A percentile compares a stretch with the other conserved stretches of the same genome.
Evolutionary conservation across 2,113 vertebrate species (phyloP).

Genomic region (Plecotus auritus): DNA sequence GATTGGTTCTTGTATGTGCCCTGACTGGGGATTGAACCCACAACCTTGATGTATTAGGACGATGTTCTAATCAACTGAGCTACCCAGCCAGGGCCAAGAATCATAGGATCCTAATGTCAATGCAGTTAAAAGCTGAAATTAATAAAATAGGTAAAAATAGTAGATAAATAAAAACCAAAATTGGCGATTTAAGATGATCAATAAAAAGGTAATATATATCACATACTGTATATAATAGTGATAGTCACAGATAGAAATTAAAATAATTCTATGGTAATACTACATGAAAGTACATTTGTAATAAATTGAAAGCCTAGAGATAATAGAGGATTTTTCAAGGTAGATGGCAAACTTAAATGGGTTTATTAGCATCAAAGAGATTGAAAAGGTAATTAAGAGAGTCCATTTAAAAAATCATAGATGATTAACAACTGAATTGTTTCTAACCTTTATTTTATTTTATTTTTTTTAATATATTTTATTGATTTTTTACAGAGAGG

Average conservation of each 20-base stretch:
- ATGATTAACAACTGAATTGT: neutral
- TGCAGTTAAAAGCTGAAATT: neutral
- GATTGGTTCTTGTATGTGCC: neutral
- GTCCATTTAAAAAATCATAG: neutral
- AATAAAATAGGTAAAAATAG: neutral
- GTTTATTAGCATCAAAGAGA: slow-evolving; percentile 2
- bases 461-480: no score
- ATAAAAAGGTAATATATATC: neutral
- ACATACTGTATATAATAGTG: neutral
- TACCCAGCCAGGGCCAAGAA: neutral
- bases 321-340: neutral
- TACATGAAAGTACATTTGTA: neutral
- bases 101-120: neutral
- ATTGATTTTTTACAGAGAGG: no score
- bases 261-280: neutral
- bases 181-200: neutral
- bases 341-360: neutral
- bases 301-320: neutral
- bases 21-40: neutral
- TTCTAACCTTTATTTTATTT: neutral
- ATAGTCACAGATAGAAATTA: neutral
- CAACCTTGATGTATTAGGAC: neutral
- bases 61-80: neutral
- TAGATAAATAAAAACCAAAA: slow-evolving; percentile 15
- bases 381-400: neutral